Evolutionary conservation across 2,888 invertebrate species (phyloP).

Genomic region (Beris chalybata): DNA sequence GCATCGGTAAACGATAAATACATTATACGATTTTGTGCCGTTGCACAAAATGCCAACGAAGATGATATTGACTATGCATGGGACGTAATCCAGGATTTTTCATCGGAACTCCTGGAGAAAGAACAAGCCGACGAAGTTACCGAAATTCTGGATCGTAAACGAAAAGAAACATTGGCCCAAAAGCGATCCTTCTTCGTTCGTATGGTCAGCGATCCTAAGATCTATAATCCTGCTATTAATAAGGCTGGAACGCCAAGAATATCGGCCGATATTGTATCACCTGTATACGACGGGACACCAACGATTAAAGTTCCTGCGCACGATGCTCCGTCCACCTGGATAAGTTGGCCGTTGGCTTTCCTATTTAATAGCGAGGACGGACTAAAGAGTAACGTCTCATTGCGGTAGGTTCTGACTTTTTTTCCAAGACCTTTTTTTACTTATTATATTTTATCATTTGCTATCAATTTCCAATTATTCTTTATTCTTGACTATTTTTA

Average conservation of each 20-base stretch:
- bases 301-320: slow-evolving; percentile 54
- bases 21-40: slow-evolving; percentile 92
- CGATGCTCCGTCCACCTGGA: slow-evolving; percentile 74
- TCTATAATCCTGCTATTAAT: slow-evolving; percentile 90
- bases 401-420: slow-evolving; percentile 64
- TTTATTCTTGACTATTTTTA: not conserved
- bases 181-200: slow-evolving; percentile 96
- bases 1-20: slow-evolving; percentile 87
- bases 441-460: not conserved
- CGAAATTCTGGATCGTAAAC: slow-evolving; percentile 72
- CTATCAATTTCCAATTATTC: slow-evolving; percentile 17
- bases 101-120: slow-evolving; percentile 77
- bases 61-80: slow-evolving; percentile 84
- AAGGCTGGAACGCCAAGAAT: slow-evolving; percentile 67
- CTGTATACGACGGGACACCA: slow-evolving; percentile 49
- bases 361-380: slow-evolving; percentile 78
- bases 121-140: slow-evolving; percentile 69
- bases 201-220: slow-evolving; percentile 97
- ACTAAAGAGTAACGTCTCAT: slow-evolving; percentile 69
- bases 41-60: slow-evolving; percentile 84
- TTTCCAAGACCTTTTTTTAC: not conserved
- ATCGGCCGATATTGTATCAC: slow-evolving; percentile 52
- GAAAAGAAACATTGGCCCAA: slow-evolving; percentile 80
- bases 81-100: slow-evolving; percentile 80
- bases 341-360: slow-evolving; percentile 89